Evolutionary conservation across 2,113 vertebrate species (phyloP), one percentile per base, ranked within the genome.

Genomic region (Clupea harengus): DNA sequence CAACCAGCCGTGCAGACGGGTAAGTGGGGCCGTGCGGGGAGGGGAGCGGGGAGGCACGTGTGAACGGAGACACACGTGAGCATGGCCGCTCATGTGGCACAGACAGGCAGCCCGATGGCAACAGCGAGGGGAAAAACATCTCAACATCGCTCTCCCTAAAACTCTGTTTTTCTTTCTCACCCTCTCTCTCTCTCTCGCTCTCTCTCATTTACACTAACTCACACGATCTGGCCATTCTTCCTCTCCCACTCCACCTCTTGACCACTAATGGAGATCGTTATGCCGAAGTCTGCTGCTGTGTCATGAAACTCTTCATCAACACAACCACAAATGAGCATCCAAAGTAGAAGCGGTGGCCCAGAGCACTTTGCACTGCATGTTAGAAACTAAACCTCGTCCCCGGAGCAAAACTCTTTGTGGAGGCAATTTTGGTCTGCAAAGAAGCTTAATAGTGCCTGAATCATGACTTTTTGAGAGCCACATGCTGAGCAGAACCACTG

Each of bases 51-150:
- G 57, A 28, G 57, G 83, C 91, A 92, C 89, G 89, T 93, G 92
- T 84, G 87, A 86, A 84, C 2, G 83, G 44, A 83, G 57, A 84
- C n/a, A 64, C 91, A 94, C 85, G 88, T 94, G 92, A 94, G 88
- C 84, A 22, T 80, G 2, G 72, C 80, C 84, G 88, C 89, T 89
- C 87, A 82, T 88, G 88, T 89, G 82, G 64, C 83, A 87, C 84
- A 82, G n/a, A n/a, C 64, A 1, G 11, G 18, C 9, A 84, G 32
- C 81, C 86, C 45, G 44, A 54, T 54, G 85, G 22, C 44, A 75
- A 80, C 78, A 67, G 64, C 7, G n/a, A 67, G n/a, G 64, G 60
- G 25, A 67, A 28, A 67, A 67, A 67, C 9, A 10, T 67, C 64
- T 67, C 64, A 28, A 9, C 64, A 25, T 67, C 64, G 64, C 64